phyloP scores from a whole-genome alignment of 2,888 invertebrate genomes.

The Zeuzera pyrina region DNA sequence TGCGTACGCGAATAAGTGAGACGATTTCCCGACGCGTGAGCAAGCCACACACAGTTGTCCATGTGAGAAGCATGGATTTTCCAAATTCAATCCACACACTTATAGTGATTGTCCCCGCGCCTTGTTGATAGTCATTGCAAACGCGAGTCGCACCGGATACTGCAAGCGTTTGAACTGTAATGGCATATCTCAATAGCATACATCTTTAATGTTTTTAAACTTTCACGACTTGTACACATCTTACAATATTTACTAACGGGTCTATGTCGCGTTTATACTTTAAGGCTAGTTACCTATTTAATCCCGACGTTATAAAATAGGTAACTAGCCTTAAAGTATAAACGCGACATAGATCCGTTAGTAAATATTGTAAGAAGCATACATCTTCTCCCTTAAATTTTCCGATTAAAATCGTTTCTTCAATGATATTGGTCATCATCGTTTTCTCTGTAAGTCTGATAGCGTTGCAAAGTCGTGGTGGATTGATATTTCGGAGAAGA shows the following conservation, averaged over 20 bases:
- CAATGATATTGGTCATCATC: conserved; percentile 9
- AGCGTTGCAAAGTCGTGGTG: conserved; percentile 10
- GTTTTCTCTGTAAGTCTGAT: conserved; percentile 10
- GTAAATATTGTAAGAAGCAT: too few species aligned
- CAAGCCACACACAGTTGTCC: conserved; percentile 10
- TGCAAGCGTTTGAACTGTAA: conserved; percentile 11
- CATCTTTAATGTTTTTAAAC: too few species aligned
- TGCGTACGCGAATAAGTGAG: conserved; percentile 15
- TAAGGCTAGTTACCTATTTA: too few species aligned
- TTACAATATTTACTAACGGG: too few species aligned
- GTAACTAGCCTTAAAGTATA: too few species aligned
- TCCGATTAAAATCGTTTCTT: conserved; percentile 12
- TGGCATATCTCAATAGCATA: conserved; percentile 6
- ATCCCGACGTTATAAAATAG: too few species aligned
- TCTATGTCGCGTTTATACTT: too few species aligned
- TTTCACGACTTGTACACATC: too few species aligned
- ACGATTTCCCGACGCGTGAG: conserved; percentile 19
- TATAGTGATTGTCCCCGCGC: conserved; percentile 11
- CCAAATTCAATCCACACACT: conserved; percentile 8
- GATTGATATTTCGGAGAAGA: conserved; percentile 12
- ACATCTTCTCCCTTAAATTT: conserved; percentile 9
- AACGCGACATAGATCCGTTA: too few species aligned
- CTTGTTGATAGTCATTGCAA: conserved; percentile 19
- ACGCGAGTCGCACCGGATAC: conserved; percentile 18
- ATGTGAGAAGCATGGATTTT: conserved; percentile 14